Conservation (phyloP, 2,888 invertebrate genomes). For the Megastigmus dorsalis region DNA sequence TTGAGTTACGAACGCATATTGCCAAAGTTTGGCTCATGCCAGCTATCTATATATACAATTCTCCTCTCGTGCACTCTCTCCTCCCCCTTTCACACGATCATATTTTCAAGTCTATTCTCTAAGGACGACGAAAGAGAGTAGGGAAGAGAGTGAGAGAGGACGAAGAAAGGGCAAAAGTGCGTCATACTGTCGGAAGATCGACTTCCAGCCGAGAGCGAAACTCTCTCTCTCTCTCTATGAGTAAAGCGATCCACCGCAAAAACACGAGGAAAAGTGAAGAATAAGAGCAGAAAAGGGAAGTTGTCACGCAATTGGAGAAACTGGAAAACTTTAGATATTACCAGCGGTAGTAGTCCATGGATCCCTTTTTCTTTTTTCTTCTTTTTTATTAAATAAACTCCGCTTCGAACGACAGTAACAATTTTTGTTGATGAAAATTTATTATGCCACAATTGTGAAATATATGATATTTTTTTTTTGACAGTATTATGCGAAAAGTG, state of each 20-base stretch:
- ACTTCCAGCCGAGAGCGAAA: conserved; percentile 29
- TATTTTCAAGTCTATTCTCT: conserved; percentile 39
- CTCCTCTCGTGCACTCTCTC: neutral
- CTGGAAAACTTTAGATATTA: neutral
- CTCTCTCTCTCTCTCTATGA: conserved; percentile 16
- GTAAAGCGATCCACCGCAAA: conserved; percentile 36
- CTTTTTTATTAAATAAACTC: conserved; percentile 6
- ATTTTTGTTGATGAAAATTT: no score
- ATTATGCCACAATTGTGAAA: no score
- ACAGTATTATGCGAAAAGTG: no score
- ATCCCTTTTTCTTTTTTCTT: no score
- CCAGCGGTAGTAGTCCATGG: no score
- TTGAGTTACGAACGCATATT: conserved; percentile 46
- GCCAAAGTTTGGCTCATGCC: conserved; percentile 38
- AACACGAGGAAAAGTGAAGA: neutral
- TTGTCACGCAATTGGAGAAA: conserved; percentile 20
- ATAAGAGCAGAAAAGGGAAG: neutral
- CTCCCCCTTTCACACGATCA: neutral
- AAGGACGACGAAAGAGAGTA: neutral
- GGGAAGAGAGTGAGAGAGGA: neutral
- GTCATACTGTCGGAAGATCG: conserved; percentile 23
- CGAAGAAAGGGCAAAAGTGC: neutral
- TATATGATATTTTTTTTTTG: no score
- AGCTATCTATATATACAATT: neutral
- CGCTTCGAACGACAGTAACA: no score